These are phyloP conservation scores for Drosophila prolongata DNA, from an alignment of 2,888 invertebrate species.

Conservation along the genomic window DNA sequence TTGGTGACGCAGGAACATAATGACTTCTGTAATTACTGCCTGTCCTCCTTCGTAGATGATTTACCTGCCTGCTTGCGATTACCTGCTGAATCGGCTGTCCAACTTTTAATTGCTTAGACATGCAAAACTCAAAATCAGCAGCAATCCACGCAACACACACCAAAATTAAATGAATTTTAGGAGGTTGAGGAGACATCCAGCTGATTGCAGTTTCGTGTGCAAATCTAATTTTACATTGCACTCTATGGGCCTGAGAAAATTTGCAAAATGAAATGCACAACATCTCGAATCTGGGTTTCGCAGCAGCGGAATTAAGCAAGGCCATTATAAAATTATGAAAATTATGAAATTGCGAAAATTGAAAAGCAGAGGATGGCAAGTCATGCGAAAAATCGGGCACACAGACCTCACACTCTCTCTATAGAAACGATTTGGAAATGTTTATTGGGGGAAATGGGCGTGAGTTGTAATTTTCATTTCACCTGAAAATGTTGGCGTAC, in stretches of 20 bases:
- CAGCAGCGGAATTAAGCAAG: conserved; percentile 55
- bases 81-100: conserved; percentile 64
- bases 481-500: neutral
- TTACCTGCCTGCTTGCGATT: conserved; percentile 55
- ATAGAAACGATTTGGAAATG: conserved; percentile 11
- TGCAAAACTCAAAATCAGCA: conserved; percentile 63
- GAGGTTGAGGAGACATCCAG: neutral
- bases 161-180: conserved; percentile 26
- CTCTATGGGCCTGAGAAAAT: conserved; percentile 14
- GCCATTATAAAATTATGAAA: conserved; percentile 61
- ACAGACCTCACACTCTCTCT: neutral
- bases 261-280: conserved; percentile 20
- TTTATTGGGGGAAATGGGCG: conserved; percentile 2
- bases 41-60: neutral
- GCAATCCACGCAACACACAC: conserved; percentile 27
- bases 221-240: conserved; percentile 55
- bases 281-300: conserved; percentile 3
- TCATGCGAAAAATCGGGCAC: conserved; percentile 16
- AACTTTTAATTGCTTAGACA: conserved; percentile 77
- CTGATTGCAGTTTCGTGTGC: conserved; percentile 44
- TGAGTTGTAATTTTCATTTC: conserved; percentile 10
- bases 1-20: conserved; percentile 52
- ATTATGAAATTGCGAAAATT: conserved; percentile 68
- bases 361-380: conserved; percentile 38
- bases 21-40: conserved; percentile 71